Conservation (phyloP, 2,797 vertebrate species). For the Myripristis murdjan region DNA sequence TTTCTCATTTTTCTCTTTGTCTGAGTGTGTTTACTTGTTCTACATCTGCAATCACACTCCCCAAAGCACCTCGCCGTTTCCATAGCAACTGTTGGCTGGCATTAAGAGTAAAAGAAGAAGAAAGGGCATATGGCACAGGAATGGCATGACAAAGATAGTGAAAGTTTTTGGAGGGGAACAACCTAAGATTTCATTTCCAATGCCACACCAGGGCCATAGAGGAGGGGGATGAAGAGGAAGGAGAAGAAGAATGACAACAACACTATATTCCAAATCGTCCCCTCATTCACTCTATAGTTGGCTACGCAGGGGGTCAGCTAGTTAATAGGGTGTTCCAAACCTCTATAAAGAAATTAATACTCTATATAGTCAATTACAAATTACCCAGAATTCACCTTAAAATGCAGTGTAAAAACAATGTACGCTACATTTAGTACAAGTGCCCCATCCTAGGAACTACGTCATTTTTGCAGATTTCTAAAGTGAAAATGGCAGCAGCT, state of each 20-base stretch:
- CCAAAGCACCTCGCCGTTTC: constrained; percentile 90
- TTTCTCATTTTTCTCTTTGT: constrained; percentile 63
- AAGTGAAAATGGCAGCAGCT: too few relatives aligned
- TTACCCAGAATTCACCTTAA: too few relatives aligned
- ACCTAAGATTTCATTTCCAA: neutral
- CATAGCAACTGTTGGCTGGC: constrained; percentile 91
- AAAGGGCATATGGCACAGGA: constrained; percentile 54
- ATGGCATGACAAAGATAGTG: constrained; percentile 34
- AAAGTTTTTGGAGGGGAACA: constrained; percentile 37
- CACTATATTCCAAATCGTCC: too few relatives aligned
- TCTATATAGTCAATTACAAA: too few relatives aligned
- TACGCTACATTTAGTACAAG: too few relatives aligned
- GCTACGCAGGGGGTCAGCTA: too few relatives aligned
- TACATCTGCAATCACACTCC: constrained; percentile 86
- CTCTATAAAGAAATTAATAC: too few relatives aligned
- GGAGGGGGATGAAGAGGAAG: neutral
- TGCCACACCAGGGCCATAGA: constrained; percentile 14
- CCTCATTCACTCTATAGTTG: too few relatives aligned
- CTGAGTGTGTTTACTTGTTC: constrained; percentile 77
- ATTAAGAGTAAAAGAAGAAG: constrained; percentile 73
- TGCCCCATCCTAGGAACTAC: too few relatives aligned
- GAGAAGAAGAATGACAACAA: neutral
- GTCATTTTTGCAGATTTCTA: too few relatives aligned
- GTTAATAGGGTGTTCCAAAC: too few relatives aligned
- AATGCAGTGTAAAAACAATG: too few relatives aligned